Evolutionary conservation across 1,140 invertebrate genomes (phyloP), one percentile per base, ranked within the genome.

Genomic region (Diorhabda sublineata): DNA sequence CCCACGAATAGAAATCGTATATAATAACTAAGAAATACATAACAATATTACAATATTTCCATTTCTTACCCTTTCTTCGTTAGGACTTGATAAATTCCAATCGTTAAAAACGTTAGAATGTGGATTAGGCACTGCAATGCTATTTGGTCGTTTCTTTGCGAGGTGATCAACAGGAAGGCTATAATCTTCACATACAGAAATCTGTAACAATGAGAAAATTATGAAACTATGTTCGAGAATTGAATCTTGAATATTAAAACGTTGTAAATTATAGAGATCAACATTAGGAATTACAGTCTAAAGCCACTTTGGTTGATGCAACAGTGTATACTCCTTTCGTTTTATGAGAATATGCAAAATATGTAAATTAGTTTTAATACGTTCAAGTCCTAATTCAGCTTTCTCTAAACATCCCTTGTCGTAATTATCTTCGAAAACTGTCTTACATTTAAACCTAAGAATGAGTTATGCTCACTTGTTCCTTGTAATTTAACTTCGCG

Each of bases 111-210:
- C 85, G 42, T 71, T 70, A 6, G 67, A 71, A 60, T 69, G 67
- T 11, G 69, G 64, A 52, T 66, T 72, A 64, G 85, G 80, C 75
- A 85, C 84, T 42, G 82, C 82, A 66, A 86, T 85, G 77, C 87
- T 87, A 71, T 84, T 85, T 67, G 86, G 86, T 77, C 87, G 83
- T 82, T 84, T 85, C 78, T 88, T 86, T 70, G 85, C 88, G 70
- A 92, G 87, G 80, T 91, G 91, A 78, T 92, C 91, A 70, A 91
- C 88, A 42, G 91, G 91, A 63, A 92, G 82, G 83, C 90, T 91
- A 81, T 92, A 92, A 78, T 92, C 91, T 75, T 91, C 91, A 80
- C 90, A 91, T 69, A 92, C 83, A 60, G 90, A 87, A 70, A 91
- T 86, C 91, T 92, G 84, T 4, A 90, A 88, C 67, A 79, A 76